phyloP scores from a whole-genome alignment of 1,140 invertebrate genomes.

The Drosophila ficusphila region DNA sequence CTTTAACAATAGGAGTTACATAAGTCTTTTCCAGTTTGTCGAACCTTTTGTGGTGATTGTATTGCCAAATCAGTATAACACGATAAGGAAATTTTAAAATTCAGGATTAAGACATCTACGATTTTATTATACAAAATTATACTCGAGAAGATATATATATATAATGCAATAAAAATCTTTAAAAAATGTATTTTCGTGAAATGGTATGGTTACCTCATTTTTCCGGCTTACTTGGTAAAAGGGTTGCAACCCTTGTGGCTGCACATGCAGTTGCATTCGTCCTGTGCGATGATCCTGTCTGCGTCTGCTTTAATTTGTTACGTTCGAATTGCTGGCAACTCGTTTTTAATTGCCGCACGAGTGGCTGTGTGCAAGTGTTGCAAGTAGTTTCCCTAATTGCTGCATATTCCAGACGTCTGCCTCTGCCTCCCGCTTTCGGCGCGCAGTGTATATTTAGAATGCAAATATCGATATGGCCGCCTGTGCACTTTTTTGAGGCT shows the following conservation, averaged over 20 bases:
- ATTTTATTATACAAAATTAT: background rate
- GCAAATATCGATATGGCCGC: slow-evolving; percentile 33
- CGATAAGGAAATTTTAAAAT: background rate
- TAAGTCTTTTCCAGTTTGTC: slow-evolving; percentile 36
- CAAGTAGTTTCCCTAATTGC: slow-evolving; percentile 49
- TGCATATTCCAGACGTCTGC: slow-evolving; percentile 55
- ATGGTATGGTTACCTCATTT: too few relatives aligned
- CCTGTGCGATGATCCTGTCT: slow-evolving; percentile 20
- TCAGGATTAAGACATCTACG: background rate
- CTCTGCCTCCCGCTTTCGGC: slow-evolving; percentile 6
- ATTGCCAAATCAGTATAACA: background rate
- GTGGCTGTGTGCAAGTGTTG: slow-evolving; percentile 30
- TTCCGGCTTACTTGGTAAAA: background rate
- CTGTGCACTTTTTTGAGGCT: slow-evolving; percentile 23
- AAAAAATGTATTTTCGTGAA: too few relatives aligned
- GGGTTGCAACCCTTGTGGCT: slow-evolving; percentile 39
- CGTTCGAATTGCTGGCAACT: slow-evolving; percentile 46
- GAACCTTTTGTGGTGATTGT: slow-evolving; percentile 13
- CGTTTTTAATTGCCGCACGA: slow-evolving; percentile 48
- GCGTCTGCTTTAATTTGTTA: slow-evolving; percentile 47
- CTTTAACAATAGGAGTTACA: slow-evolving; percentile 20
- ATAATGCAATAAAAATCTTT: background rate
- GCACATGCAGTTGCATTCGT: slow-evolving; percentile 51
- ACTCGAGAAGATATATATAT: too few relatives aligned
- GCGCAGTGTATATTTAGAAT: background rate